Conservation (phyloP, 2,888 invertebrate genomes). For the Nomada lathburiana region DNA sequence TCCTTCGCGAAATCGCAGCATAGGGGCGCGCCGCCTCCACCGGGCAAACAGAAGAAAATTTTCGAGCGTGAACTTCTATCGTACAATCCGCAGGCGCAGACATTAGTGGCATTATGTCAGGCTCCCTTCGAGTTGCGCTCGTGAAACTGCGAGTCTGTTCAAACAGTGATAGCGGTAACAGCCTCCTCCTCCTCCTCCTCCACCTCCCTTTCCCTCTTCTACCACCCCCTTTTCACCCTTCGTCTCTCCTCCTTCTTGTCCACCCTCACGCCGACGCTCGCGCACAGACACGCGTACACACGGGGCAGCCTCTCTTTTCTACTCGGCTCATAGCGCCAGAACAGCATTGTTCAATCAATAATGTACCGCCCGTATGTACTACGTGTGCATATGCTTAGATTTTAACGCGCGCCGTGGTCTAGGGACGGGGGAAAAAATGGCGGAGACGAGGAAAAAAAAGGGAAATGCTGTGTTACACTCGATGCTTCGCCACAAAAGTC, state of each 20-base stretch:
- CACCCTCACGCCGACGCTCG: constrained; percentile 21
- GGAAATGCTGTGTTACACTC: constrained; percentile 38
- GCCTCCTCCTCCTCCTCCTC: constrained; percentile 61
- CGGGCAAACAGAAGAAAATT: constrained; percentile 40
- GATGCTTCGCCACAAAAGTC: constrained; percentile 33
- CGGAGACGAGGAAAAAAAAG: constrained; percentile 40
- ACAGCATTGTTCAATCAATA: constrained; percentile 81
- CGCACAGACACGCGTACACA: neutral
- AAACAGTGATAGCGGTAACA: constrained; percentile 83
- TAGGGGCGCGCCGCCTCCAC: too few relatives aligned
- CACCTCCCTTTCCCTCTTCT: constrained; percentile 33
- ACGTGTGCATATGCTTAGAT: constrained; percentile 62
- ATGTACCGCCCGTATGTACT: constrained; percentile 71
- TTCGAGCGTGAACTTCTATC: constrained; percentile 55
- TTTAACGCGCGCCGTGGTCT: constrained; percentile 49
- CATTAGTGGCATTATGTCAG: constrained; percentile 81
- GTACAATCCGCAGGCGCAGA: constrained; percentile 71
- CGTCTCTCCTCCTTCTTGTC: constrained; percentile 35
- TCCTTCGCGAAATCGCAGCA: too few relatives aligned
- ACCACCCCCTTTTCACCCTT: constrained; percentile 38
- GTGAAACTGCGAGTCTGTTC: constrained; percentile 84
- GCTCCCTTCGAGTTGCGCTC: constrained; percentile 78
- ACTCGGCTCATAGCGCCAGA: constrained; percentile 61
- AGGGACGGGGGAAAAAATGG: neutral
- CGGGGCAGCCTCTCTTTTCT: constrained; percentile 56